Conservation (phyloP, 2,797 vertebrate species). For the Myioborus miniatus region DNA sequence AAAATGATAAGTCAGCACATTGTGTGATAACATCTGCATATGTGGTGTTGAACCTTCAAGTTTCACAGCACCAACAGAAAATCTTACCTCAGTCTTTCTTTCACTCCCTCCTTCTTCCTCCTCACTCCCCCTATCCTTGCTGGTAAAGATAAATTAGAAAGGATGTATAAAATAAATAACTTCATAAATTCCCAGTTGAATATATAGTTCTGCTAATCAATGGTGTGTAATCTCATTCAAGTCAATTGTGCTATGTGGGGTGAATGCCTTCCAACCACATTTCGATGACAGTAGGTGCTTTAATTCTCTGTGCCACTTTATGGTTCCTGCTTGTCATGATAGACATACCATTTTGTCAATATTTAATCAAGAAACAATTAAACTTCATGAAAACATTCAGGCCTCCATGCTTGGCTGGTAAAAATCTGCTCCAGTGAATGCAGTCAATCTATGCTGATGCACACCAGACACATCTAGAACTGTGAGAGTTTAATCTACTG, state of each 20-base stretch:
- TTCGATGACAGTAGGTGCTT: conserved; percentile 46
- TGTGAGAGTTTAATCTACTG: background rate
- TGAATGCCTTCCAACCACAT: conserved; percentile 45
- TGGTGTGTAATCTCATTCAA: conserved; percentile 62
- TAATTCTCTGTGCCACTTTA: conserved; percentile 65
- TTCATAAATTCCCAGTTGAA: background rate
- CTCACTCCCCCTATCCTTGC: background rate
- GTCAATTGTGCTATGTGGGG: conserved; percentile 43
- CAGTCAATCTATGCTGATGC: background rate
- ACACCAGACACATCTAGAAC: background rate
- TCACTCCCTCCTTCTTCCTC: background rate
- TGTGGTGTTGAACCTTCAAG: background rate
- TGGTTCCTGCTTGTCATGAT: conserved; percentile 53
- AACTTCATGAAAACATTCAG: conserved; percentile 65
- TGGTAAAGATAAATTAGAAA: conserved; percentile 47
- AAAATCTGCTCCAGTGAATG: background rate
- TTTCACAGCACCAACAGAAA: background rate
- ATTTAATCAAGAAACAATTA: conserved; percentile 76
- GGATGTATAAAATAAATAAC: background rate
- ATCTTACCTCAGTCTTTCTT: background rate
- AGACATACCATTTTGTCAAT: conserved; percentile 70
- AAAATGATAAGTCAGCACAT: background rate
- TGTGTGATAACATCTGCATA: background rate
- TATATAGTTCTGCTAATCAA: conserved; percentile 54
- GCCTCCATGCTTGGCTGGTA: background rate